These are phyloP conservation scores for Propithecus deckenii DNA, from an alignment of 2,797 vertebrate species.

Conservation along the genomic window DNA sequence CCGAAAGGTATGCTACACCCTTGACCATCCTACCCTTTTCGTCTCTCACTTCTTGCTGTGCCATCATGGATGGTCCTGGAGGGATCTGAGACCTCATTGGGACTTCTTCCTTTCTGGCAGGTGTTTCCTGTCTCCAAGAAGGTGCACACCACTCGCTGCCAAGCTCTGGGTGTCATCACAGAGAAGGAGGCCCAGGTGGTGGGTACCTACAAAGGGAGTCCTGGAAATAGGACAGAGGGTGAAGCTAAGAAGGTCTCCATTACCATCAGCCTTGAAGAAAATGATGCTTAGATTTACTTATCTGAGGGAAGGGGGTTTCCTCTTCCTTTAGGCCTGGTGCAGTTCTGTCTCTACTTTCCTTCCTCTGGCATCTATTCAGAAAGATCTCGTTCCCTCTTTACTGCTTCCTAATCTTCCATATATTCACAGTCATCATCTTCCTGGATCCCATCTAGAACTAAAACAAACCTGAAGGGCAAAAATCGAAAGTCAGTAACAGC, in stretches of 20 bases:
- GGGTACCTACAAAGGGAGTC: slow-evolving; percentile 39
- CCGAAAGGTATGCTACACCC: slow-evolving; percentile 89
- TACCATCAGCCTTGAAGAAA: slow-evolving; percentile 29
- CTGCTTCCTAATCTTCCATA: not conserved
- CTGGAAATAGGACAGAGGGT: not conserved
- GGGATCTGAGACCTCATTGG: slow-evolving; percentile 22
- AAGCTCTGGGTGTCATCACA: slow-evolving; percentile 91
- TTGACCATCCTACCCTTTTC: not conserved
- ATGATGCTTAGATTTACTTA: not conserved
- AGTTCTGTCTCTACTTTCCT: not conserved
- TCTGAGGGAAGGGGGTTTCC: not conserved
- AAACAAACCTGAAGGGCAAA: not conserved
- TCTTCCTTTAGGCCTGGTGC: not conserved
- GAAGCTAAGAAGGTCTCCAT: not conserved
- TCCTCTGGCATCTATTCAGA: not conserved
- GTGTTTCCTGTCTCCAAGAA: slow-evolving; percentile 96
- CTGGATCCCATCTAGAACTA: not conserved
- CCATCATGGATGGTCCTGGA: not conserved
- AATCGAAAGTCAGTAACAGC: not conserved
- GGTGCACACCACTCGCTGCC: slow-evolving; percentile 94
- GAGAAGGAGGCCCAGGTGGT: slow-evolving; percentile 87
- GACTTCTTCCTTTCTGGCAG: slow-evolving; percentile 81
- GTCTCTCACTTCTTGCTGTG: not conserved
- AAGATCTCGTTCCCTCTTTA: slow-evolving; percentile 36
- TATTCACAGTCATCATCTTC: not conserved